Conservation (phyloP, 2,888 invertebrate genomes). For the Pterostichus niger region DNA sequence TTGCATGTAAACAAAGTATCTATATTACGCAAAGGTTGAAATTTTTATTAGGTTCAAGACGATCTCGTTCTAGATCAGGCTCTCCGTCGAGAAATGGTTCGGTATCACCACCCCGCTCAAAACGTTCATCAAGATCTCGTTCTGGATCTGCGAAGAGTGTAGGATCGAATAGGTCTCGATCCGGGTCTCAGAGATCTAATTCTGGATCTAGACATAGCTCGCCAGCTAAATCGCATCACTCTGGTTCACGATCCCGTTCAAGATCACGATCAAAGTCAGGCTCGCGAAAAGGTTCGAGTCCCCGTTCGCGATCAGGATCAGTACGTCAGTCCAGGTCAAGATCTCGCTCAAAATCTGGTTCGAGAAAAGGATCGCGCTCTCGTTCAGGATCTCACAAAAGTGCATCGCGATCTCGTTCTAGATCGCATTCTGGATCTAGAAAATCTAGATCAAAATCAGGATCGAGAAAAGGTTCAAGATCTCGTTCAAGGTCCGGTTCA, state of each 20-base stretch:
- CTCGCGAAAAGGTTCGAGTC: conserved; percentile 70
- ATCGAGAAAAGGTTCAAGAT: conserved; percentile 69
- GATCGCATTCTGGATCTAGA: conserved; percentile 70
- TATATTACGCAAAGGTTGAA: neutral
- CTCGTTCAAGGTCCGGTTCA: conserved; percentile 73
- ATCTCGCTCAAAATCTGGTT: conserved; percentile 70
- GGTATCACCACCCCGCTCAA: conserved; percentile 70
- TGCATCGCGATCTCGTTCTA: conserved; percentile 69
- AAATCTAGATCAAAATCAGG: conserved; percentile 72
- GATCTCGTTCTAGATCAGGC: conserved; percentile 71
- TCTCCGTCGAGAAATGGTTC: conserved; percentile 70
- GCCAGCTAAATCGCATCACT: conserved; percentile 70
- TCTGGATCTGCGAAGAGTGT: conserved; percentile 68
- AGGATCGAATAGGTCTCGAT: conserved; percentile 69
- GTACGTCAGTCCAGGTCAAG: conserved; percentile 68
- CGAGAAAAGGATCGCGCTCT: conserved; percentile 70
- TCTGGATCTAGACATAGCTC: conserved; percentile 69
- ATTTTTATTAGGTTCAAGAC: conserved; percentile 67
- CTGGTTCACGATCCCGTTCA: conserved; percentile 69
- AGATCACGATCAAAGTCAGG: conserved; percentile 69
- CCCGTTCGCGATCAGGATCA: conserved; percentile 70
- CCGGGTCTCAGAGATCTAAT: conserved; percentile 69
- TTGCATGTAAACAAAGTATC: conserved; percentile 4
- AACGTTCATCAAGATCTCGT: conserved; percentile 68
- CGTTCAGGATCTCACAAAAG: conserved; percentile 69